Conservation (phyloP, 2,113 vertebrate genomes). For the Carassius carassius region DNA sequence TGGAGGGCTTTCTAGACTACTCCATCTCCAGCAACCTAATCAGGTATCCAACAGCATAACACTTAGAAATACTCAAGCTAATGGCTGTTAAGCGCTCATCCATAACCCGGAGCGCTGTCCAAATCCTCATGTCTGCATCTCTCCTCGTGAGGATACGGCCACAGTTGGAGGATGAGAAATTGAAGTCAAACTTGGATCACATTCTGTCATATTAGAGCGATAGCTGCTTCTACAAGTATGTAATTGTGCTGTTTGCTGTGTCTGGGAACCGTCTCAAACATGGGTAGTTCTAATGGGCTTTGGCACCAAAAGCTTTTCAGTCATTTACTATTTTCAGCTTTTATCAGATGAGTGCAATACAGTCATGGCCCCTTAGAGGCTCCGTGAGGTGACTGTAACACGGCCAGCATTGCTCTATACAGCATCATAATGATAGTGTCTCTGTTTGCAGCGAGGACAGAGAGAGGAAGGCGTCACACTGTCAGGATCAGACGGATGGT, state of each 20-base stretch:
- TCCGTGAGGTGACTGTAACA: slow-evolving; percentile 2
- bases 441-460: slow-evolving; percentile 79
- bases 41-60: slow-evolving; percentile 78
- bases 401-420: slow-evolving; percentile 9
- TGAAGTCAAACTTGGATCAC: background rate
- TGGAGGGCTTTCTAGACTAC: slow-evolving; percentile 89
- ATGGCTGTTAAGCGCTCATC: background rate
- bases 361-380: slow-evolving; percentile 9
- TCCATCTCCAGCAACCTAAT: slow-evolving; percentile 79
- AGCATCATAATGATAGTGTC: slow-evolving; percentile 40
- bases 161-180: background rate
- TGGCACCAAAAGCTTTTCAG: slow-evolving; percentile 18
- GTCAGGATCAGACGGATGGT: slow-evolving; percentile 82
- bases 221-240: background rate
- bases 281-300: background rate
- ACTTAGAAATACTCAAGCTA: slow-evolving; percentile 20
- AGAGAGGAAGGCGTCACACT: slow-evolving; percentile 78
- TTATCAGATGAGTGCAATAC: slow-evolving; percentile 7
- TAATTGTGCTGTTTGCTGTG: background rate
- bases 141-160: background rate
- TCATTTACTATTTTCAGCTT: slow-evolving; percentile 27
- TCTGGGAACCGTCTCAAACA: slow-evolving; percentile 9
- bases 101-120: background rate
- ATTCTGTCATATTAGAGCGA: background rate
- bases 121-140: background rate